Evolutionary conservation across 2,888 invertebrate species (phyloP).

Genomic region (Vannuccia rotundouncinata): DNA sequence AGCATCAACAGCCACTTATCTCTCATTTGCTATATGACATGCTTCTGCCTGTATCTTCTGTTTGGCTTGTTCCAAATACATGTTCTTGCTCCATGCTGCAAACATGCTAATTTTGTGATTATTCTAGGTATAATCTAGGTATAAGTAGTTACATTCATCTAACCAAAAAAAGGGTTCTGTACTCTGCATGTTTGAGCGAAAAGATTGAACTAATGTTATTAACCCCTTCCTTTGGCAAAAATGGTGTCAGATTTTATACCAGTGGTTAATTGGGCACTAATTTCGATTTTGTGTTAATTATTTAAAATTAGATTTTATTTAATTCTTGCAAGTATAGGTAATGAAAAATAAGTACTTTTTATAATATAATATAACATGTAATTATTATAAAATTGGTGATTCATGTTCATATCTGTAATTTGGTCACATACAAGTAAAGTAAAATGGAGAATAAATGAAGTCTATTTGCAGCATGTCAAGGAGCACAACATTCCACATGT

Average conservation of each 20-base stretch:
- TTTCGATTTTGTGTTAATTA: background rate
- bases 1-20: no score
- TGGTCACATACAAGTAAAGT: constrained; percentile 9
- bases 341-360: constrained; percentile 22
- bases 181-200: no score
- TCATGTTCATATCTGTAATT: constrained; percentile 12
- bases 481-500: constrained; percentile 28
- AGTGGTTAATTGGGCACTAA: background rate
- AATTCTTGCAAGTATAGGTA: constrained; percentile 9
- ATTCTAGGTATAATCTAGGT: no score
- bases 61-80: no score
- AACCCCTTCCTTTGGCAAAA: background rate
- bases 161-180: no score
- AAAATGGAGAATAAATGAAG: constrained; percentile 11
- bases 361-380: constrained; percentile 20
- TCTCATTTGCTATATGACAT: no score
- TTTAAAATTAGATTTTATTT: background rate
- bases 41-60: no score
- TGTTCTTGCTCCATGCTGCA: no score
- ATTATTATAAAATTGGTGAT: constrained; percentile 17
- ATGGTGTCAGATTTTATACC: constrained; percentile 18
- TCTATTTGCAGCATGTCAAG: constrained; percentile 4
- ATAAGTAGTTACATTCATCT: no score
- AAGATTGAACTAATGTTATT: no score
- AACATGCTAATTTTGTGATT: no score